Evolutionary conservation across 2,888 invertebrate genomes (phyloP), one percentile per base, ranked within the genome.

Genomic region (Ochropacha duplaris): DNA sequence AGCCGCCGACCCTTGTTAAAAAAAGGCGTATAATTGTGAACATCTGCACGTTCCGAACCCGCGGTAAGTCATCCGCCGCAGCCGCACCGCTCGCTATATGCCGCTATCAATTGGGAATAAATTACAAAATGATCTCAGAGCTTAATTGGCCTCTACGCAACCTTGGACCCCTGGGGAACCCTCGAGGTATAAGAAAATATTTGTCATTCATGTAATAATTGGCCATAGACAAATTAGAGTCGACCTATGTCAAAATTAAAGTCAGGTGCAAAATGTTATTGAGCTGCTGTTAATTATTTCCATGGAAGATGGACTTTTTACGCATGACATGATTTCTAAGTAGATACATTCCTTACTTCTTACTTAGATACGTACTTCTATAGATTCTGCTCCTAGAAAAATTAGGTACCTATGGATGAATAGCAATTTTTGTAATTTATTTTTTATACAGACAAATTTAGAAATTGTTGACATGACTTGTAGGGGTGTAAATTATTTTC

Each of bases 1-100:
- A 39, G 50, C 36, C 19, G 34, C 22, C 54, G 39, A 49, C 49
- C 50, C 44, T 19, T 36, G 54, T 58, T 49, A 64, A 44, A 78
- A 81, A 80, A 76, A 76, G 64, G 66, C 66, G 71, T 72, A 78
- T 86, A 86, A 87, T 87, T 83, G 78, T 73, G 84, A 88, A 87
- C 88, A 88, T 88, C 88, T 88, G 88, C 84, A 73, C 71, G 69
- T 62, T 66, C 68, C 69, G 72, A 57, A 58, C 63, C 68, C 54
- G 50, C 66, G 67, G 74, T 78, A 77, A 78, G 75, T 78, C 81
- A 80, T 78, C 73, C 71, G 59, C 65, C 60, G 62, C 58, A 64
- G 56, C 56, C 55, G 61, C 63, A 64, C 60, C 44, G n/a, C 58
- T 56, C n/a, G n/a, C n/a, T n/a, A n/a, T n/a, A n/a, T n/a, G n/a